phyloP scores from a whole-genome alignment of 1,140 invertebrate genomes.

The Sitobion miscanthi region DNA sequence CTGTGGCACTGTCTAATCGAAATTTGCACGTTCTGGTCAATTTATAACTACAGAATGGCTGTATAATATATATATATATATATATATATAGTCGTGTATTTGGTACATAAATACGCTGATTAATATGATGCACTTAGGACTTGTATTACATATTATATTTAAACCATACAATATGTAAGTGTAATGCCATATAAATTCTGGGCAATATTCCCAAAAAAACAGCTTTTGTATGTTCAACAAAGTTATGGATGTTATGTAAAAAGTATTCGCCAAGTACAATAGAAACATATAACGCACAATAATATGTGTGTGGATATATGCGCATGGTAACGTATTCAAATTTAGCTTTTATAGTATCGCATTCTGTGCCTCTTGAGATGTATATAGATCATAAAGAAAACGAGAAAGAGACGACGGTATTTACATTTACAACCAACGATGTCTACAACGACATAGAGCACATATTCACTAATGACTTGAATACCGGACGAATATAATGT shows the following conservation, averaged over 20 bases:
- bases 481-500: not conserved
- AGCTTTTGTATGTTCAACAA: not conserved
- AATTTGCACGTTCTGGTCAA: not conserved
- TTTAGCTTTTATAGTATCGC: constrained; percentile 28
- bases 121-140: not conserved
- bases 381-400: not conserved
- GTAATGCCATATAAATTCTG: not conserved
- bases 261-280: not conserved
- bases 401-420: not conserved
- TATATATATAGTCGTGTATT: not conserved
- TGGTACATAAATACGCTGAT: not conserved
- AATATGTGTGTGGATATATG: not conserved
- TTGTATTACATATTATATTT: not conserved
- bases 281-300: constrained; percentile 25
- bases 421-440: not conserved
- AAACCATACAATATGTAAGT: not conserved
- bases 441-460: not conserved
- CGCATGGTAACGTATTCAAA: constrained; percentile 5
- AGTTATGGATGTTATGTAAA: constrained; percentile 41
- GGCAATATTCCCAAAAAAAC: not conserved
- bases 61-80: too few relatives aligned
- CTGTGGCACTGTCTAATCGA: not conserved
- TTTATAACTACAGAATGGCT: not conserved
- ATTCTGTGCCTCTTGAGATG: not conserved
- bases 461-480: not conserved